These are phyloP conservation scores for Penaeus indicus DNA, from an alignment of 1,140 invertebrate genomes.

Conservation along the genomic window DNA sequence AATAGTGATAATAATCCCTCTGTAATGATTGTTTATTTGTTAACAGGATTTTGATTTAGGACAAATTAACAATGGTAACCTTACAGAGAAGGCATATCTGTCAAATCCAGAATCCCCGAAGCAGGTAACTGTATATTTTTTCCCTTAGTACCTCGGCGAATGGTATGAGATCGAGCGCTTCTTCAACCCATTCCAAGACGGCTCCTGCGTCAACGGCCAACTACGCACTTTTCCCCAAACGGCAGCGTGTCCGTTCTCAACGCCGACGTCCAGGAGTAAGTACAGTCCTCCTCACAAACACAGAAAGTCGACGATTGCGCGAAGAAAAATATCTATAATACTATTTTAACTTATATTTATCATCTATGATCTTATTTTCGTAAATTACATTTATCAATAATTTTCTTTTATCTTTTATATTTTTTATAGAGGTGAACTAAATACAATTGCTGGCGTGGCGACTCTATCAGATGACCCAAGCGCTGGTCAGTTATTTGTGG, in stretches of 20 bases:
- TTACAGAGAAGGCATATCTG: not conserved
- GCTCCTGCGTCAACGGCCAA: slow-evolving; percentile 61
- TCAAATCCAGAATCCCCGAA: not conserved
- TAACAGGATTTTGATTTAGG: no score
- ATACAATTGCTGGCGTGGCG: slow-evolving; percentile 29
- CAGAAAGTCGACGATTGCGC: not conserved
- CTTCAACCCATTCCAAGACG: slow-evolving; percentile 55
- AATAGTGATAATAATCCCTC: no score
- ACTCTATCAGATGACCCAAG: not conserved
- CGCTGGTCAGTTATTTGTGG: slow-evolving; percentile 32
- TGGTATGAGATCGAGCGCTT: slow-evolving; percentile 66
- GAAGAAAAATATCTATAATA: not conserved
- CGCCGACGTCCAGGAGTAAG: slow-evolving; percentile 48
- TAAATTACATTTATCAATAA: not conserved
- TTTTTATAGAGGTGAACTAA: slow-evolving; percentile 23
- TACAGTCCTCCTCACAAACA: not conserved
- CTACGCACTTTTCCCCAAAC: slow-evolving; percentile 49
- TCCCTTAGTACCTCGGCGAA: slow-evolving; percentile 55
- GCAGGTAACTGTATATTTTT: not conserved
- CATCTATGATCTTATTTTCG: not conserved
- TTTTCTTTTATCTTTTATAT: not conserved
- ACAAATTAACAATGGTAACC: no score
- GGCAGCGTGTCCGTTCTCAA: slow-evolving; percentile 61
- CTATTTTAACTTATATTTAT: not conserved
- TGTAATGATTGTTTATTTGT: no score